phyloP scores from a whole-genome alignment of 1,140 invertebrate species.

The Vollenhovia emeryi region DNA sequence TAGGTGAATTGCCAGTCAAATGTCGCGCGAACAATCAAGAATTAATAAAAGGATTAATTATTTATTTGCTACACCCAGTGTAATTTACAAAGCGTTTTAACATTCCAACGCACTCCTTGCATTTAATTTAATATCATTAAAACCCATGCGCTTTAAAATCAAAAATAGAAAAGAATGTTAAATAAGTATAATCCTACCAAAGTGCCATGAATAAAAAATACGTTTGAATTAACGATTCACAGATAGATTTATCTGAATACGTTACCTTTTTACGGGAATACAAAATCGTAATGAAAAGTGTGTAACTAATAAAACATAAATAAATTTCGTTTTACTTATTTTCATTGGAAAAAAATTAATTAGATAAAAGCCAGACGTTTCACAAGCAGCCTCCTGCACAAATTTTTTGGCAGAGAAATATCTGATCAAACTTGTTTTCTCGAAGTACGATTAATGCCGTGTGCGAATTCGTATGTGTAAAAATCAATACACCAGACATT shows the following conservation, averaged over 20 bases:
- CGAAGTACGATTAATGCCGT: neutral
- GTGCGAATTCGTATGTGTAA: neutral
- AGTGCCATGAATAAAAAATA: neutral
- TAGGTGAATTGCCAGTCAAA: neutral
- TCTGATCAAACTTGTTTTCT: neutral
- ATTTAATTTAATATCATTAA: neutral
- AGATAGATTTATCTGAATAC: neutral
- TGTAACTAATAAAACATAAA: neutral
- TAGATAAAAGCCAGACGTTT: neutral
- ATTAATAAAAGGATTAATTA: slow-evolving; percentile 17
- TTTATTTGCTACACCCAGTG: neutral
- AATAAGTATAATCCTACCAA: neutral
- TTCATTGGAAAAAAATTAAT: neutral
- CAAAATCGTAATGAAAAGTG: neutral
- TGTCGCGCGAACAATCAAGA: neutral
- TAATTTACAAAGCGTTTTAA: neutral
- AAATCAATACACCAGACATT: slow-evolving; percentile 4
- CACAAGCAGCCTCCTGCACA: neutral
- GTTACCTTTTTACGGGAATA: neutral
- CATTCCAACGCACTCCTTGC: neutral
- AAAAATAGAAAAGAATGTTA: neutral
- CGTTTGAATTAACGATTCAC: neutral
- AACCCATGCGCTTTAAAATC: neutral
- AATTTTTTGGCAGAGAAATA: neutral
- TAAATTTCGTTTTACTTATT: neutral